Evolutionary conservation across 2,888 invertebrate species (phyloP).

Genomic region (Mythimna impura): DNA sequence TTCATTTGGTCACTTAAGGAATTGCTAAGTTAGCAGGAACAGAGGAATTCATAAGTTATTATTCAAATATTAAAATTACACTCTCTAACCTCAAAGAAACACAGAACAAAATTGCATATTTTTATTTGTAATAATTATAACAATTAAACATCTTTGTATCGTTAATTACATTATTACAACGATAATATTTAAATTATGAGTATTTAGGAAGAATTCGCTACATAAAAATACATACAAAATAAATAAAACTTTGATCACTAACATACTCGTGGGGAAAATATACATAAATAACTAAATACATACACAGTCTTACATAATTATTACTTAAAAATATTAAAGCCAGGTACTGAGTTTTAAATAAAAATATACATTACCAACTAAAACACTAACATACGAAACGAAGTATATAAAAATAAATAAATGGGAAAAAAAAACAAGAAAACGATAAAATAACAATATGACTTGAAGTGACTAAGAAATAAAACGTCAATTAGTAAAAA

Average conservation of each 20-base stretch:
- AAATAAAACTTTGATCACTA: conserved; percentile 45
- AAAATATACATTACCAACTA: conserved; percentile 65
- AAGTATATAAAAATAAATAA: conserved; percentile 71
- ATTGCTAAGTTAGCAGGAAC: too few species aligned
- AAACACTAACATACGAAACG: conserved; percentile 68
- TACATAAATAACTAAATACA: conserved; percentile 44
- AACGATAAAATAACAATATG: conserved; percentile 58
- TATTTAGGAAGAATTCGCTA: conserved; percentile 58
- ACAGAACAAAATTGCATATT: conserved; percentile 55
- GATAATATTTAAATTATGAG: conserved; percentile 53
- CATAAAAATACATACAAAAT: conserved; percentile 37
- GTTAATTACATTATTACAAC: conserved; percentile 51
- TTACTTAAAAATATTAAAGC: conserved; percentile 86
- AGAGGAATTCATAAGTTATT: neutral
- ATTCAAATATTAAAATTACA: neutral
- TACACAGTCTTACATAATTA: conserved; percentile 69
- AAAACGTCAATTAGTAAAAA: conserved; percentile 43
- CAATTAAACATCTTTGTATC: conserved; percentile 58
- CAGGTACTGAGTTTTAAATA: conserved; percentile 76
- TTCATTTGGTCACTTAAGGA: neutral
- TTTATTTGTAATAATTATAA: conserved; percentile 61
- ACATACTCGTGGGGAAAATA: conserved; percentile 60
- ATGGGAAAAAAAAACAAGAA: conserved; percentile 51
- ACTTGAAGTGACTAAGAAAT: conserved; percentile 63
- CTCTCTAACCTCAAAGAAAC: conserved; percentile 10